Percentiles rank a stretch among this genome's conserved stretches.
These are phyloP conservation scores for Rhopalosiphum maidis DNA, from an alignment of 1,140 invertebrate species.

Conservation along the genomic window DNA sequence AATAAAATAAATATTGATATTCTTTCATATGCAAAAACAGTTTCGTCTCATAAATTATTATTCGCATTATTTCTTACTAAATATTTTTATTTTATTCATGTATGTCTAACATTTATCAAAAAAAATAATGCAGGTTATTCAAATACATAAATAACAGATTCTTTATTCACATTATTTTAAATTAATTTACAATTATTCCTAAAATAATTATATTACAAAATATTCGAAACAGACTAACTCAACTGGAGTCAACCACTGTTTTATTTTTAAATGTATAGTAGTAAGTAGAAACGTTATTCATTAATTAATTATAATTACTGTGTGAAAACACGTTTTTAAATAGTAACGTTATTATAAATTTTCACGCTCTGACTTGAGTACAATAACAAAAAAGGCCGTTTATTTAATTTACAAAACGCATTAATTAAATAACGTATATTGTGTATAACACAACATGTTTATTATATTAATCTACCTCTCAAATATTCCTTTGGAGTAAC, in stretches of 20 bases:
- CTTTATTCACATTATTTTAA: not conserved
- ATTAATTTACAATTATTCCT: not conserved
- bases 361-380: not conserved
- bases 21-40: not conserved
- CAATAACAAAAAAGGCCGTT: not conserved
- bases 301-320: slow-evolving; percentile 23
- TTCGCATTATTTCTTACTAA: not conserved
- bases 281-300: not conserved
- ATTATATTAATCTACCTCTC: not conserved
- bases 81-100: too few relatives aligned
- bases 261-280: not conserved
- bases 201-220: not conserved
- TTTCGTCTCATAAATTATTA: not conserved
- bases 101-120: not conserved
- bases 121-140: not conserved
- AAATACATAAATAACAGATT: not conserved
- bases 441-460: not conserved
- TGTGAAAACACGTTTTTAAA: not conserved
- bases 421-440: not conserved
- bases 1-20: not conserved
- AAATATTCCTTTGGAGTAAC: not conserved
- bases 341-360: not conserved
- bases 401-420: slow-evolving; percentile 1
- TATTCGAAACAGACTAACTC: not conserved
- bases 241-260: not conserved